A percentile compares a stretch with the other conserved stretches of the same genome.
These are phyloP conservation scores for Chymomyza costata DNA, from an alignment of 1,140 invertebrate genomes.

Conservation along the genomic window DNA sequence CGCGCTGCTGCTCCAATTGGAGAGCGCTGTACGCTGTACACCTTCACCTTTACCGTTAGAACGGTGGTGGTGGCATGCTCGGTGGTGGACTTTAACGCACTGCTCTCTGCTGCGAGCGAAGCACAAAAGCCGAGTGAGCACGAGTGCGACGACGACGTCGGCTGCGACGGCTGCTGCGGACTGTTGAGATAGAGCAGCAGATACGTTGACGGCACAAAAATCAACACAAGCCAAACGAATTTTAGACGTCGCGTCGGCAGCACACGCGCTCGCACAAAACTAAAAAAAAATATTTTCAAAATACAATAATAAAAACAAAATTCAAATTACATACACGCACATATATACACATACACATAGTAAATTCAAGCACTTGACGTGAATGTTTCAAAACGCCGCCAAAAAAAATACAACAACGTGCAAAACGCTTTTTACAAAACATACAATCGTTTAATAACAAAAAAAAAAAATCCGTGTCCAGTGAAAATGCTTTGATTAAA, in stretches of 20 bases:
- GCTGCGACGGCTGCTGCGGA: constrained; percentile 22
- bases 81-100: too few relatives aligned
- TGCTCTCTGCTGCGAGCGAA: too few relatives aligned
- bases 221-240: constrained; percentile 38
- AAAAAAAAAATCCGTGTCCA: constrained; percentile 1
- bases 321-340: neutral
- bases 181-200: constrained; percentile 18
- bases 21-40: constrained; percentile 35
- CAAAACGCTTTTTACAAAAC: neutral
- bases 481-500: constrained; percentile 1
- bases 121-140: neutral
- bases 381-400: neutral
- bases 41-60: too few relatives aligned
- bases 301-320: neutral
- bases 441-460: constrained; percentile 2
- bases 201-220: constrained; percentile 27
- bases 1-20: constrained; percentile 58
- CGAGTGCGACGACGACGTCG: constrained; percentile 3
- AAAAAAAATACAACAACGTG: neutral
- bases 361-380: too few relatives aligned
- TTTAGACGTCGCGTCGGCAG: constrained; percentile 74
- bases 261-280: constrained; percentile 74
- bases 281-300: constrained; percentile 7
- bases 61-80: too few relatives aligned
- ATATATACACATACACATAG: neutral